Base-by-base conservation (phyloP, 2,113 vertebrate genomes). In the Bolborhynchus lineola region DNA sequence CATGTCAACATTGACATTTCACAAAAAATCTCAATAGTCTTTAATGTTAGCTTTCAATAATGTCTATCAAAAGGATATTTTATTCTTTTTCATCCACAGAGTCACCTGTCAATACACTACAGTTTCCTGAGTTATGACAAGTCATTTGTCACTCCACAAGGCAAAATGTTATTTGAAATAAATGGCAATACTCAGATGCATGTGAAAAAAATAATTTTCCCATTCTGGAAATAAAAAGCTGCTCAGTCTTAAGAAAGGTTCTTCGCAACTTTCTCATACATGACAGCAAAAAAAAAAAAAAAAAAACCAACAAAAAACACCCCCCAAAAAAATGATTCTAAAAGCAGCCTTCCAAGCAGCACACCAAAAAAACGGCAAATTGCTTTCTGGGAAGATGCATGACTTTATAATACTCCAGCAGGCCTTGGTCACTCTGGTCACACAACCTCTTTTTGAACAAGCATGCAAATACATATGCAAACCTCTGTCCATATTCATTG, bases 381-480 rank as follows among this genome's bases (percentile, higher is more conserved):
- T 57, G 2, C 13, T 59, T 75, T 8, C 53, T 39, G 28, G 52
- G 25, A 82, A 70, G 39, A 63, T 19, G 5, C 23, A 31, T 31
- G 13, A 70, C 28, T 26, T 7, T 69, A 6, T 57, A 72, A 41
- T 29, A 67, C 4, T 18, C 13, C 39, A 68, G 28, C 7, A 80
- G 35, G 16, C 59, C 33, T 88, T 85, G 33, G 31, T 79, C 42
- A 67, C 29, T 6, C 25, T 59, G 49, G 41, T 11, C 65, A 70
- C 13, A 49, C 7, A 70, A 17, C 37, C 19, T 82, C 12, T 57
- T 57, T 26, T 37, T 60, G 52, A 86, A 11, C 8, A 37, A 6
- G 24, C 49, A 39, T 6, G 0, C 13, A 35, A 29, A 11, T 14
- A 41, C 8, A 10, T 31, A 31, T 1, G 0, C 16, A 29, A 18